Percentiles rank a stretch among this genome's conserved stretches.
Evolutionary conservation across 2,113 vertebrate species (phyloP).

Genomic region (Agelaius phoeniceus): DNA sequence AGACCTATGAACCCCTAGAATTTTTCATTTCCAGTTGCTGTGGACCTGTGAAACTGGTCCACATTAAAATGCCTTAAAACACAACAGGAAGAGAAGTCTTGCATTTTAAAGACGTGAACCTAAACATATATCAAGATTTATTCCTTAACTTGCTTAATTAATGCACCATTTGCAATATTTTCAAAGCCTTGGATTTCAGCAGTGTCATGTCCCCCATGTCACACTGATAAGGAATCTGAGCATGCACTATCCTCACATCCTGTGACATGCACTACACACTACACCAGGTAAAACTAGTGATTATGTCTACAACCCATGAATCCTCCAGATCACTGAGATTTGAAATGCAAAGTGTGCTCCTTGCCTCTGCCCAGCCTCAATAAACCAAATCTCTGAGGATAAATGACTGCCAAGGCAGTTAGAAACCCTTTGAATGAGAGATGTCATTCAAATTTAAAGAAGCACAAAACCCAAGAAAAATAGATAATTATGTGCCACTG

Average conservation of each 20-base stretch:
- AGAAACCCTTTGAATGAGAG: constrained; percentile 17
- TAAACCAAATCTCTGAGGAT: background rate
- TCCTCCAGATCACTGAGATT: background rate
- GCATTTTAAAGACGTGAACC: background rate
- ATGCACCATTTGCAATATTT: background rate
- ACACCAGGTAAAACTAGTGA: background rate
- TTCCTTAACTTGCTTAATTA: background rate
- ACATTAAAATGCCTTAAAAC: background rate
- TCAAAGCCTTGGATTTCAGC: background rate
- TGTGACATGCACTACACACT: accelerated
- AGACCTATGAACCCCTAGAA: background rate
- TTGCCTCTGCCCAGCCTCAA: background rate
- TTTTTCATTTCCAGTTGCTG: background rate
- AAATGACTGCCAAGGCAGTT: constrained; percentile 5
- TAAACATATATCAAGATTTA: background rate
- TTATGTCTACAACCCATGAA: background rate
- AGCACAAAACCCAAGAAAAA: background rate
- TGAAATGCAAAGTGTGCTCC: constrained; percentile 21
- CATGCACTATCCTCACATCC: background rate
- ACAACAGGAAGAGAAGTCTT: background rate
- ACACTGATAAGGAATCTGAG: background rate
- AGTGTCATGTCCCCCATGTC: background rate
- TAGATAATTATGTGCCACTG: background rate
- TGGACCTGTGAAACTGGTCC: background rate
- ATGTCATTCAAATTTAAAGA: background rate